Evolutionary conservation across 2,888 invertebrate genomes (phyloP).

Genomic region (Acleris emargana): DNA sequence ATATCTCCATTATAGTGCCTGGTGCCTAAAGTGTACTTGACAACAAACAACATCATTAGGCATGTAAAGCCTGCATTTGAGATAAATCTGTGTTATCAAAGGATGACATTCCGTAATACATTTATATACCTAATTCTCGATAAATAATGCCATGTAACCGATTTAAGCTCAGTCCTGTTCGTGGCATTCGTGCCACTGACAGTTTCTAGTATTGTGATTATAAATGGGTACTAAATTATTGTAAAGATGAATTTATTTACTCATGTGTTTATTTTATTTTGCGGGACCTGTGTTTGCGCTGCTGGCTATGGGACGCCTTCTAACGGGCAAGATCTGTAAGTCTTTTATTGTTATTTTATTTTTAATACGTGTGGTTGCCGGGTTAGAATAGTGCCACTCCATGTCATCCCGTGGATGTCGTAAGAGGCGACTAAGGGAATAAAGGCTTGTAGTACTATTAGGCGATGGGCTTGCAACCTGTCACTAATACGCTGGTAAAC

Average conservation of each 20-base stretch:
- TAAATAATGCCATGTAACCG: slow-evolving; percentile 51
- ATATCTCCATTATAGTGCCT: not conserved
- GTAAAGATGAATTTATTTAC: slow-evolving; percentile 56
- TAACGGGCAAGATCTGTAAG: slow-evolving; percentile 54
- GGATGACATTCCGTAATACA: slow-evolving; percentile 42
- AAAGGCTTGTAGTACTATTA: too few relatives aligned
- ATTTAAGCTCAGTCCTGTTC: slow-evolving; percentile 61
- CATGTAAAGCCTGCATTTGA: slow-evolving; percentile 46
- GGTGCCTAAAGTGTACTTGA: slow-evolving; percentile 6
- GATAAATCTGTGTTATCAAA: slow-evolving; percentile 38
- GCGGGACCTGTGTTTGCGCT: slow-evolving; percentile 54
- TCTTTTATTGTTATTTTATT: slow-evolving; percentile 35
- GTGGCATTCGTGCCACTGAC: slow-evolving; percentile 56
- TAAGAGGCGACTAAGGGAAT: too few relatives aligned
- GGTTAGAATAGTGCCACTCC: too few relatives aligned
- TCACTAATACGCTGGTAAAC: too few relatives aligned
- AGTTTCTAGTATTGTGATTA: slow-evolving; percentile 38
- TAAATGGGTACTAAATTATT: slow-evolving; percentile 45
- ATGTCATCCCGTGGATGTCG: too few relatives aligned
- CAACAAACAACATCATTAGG: slow-evolving; percentile 4
- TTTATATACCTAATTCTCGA: slow-evolving; percentile 55
- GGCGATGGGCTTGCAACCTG: too few relatives aligned
- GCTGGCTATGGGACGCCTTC: slow-evolving; percentile 59
- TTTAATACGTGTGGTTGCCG: too few relatives aligned
- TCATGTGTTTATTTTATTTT: slow-evolving; percentile 57